These are phyloP conservation scores for Protomyctophum bolini DNA, from an alignment of 2,113 vertebrate species.

Conservation along the genomic window DNA sequence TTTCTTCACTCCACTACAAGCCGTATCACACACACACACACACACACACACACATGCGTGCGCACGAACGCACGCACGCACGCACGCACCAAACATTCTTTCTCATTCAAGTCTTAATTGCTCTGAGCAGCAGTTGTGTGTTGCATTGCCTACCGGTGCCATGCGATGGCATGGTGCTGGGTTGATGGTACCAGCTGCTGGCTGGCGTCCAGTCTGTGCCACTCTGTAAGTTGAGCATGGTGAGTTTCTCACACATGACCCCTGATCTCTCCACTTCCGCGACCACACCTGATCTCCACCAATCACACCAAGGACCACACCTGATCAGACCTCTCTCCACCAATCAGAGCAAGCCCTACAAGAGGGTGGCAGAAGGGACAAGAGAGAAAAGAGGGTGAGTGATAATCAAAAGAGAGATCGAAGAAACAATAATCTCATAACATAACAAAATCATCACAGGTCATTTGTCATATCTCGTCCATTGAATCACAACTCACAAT, in stretches of 20 bases:
- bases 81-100: not conserved
- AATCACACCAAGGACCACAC: not conserved
- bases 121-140: too few relatives aligned
- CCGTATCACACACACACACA: constrained; percentile 7
- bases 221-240: constrained; percentile 76
- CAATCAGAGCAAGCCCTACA: not conserved
- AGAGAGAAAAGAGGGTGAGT: not conserved
- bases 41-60: not conserved
- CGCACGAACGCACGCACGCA: not conserved
- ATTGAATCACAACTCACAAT: too few relatives aligned
- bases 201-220: constrained; percentile 63
- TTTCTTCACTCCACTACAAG: constrained; percentile 24
- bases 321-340: not conserved
- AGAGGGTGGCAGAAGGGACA: constrained; percentile 1
- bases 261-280: constrained; percentile 46
- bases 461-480: too few relatives aligned
- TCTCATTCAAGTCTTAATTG: too few relatives aligned
- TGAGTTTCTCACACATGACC: constrained; percentile 67
- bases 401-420: not conserved
- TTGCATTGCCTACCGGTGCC: constrained; percentile 42
- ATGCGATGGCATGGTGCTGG: constrained; percentile 56
- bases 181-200: constrained; percentile 73
- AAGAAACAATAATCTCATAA: not conserved
- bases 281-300: constrained; percentile 3
- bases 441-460: not conserved